Conservation (phyloP, 2,113 vertebrate species). For the Mormoops blainvillei region DNA sequence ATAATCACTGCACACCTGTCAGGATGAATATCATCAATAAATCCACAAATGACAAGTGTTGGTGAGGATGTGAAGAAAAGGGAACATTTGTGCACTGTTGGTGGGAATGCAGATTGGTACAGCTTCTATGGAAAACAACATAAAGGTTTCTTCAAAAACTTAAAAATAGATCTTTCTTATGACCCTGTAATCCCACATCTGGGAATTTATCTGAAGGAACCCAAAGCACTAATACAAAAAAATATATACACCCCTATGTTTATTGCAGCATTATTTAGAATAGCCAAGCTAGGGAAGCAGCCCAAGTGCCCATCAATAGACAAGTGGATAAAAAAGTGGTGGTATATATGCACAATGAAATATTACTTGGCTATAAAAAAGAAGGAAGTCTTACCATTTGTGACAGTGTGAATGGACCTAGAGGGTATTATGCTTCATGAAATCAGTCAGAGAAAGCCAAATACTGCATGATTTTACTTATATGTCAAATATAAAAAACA, state of each 20-base stretch:
- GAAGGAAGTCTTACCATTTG: background rate
- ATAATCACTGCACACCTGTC: background rate
- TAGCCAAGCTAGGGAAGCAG: background rate
- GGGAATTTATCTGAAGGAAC: background rate
- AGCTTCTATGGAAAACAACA: background rate
- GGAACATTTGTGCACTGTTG: background rate
- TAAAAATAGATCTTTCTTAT: background rate
- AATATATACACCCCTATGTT: background rate
- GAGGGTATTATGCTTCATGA: background rate
- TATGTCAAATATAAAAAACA: background rate
- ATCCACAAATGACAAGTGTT: background rate
- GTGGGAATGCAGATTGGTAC: background rate
- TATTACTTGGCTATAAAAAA: background rate
- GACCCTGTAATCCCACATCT: background rate
- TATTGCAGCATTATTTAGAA: background rate
- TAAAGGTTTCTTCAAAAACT: background rate
- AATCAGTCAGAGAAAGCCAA: background rate
- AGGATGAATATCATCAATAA: background rate
- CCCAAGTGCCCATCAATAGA: background rate
- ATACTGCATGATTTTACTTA: background rate
- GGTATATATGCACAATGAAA: background rate
- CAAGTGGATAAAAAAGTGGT: background rate
- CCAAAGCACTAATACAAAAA: background rate
- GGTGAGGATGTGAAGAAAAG: background rate
- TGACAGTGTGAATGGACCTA: background rate